phyloP scores from a whole-genome alignment of 1,140 invertebrate species.

The Myzus persicae region DNA sequence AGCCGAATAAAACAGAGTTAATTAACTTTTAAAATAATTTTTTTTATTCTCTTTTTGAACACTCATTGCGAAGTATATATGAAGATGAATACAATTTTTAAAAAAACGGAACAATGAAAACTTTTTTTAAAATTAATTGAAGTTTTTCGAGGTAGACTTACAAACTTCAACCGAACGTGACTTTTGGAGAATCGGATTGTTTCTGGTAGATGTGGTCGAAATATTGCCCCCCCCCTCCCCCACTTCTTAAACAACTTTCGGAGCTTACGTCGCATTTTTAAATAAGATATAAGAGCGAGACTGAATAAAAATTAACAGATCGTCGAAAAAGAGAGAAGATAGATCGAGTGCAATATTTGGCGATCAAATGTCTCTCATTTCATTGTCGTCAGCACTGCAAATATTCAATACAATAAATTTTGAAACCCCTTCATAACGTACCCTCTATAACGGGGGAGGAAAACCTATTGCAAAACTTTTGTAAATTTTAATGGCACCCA shows the following conservation, averaged over 20 bases:
- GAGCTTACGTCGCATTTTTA: neutral
- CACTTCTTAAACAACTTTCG: neutral
- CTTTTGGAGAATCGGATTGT: neutral
- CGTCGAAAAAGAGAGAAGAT: neutral
- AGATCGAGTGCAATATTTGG: neutral
- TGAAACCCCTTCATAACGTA: too few relatives aligned
- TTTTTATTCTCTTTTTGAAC: neutral
- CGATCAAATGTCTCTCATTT: neutral
- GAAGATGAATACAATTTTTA: neutral
- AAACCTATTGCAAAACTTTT: too few relatives aligned
- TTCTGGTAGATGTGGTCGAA: neutral
- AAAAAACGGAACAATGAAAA: slow-evolving; percentile 2
- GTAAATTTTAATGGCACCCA: too few relatives aligned
- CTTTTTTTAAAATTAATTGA: neutral
- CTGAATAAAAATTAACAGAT: neutral
- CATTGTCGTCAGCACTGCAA: neutral
- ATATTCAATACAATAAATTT: neutral
- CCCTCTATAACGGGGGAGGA: too few relatives aligned
- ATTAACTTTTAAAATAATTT: neutral
- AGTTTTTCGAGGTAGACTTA: neutral
- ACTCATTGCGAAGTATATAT: neutral
- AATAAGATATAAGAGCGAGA: neutral
- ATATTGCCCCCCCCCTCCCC: neutral
- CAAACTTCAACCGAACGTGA: neutral
- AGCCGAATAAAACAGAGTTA: neutral